Conservation (phyloP, 2,888 invertebrate genomes). For the Portevinia maculata region DNA sequence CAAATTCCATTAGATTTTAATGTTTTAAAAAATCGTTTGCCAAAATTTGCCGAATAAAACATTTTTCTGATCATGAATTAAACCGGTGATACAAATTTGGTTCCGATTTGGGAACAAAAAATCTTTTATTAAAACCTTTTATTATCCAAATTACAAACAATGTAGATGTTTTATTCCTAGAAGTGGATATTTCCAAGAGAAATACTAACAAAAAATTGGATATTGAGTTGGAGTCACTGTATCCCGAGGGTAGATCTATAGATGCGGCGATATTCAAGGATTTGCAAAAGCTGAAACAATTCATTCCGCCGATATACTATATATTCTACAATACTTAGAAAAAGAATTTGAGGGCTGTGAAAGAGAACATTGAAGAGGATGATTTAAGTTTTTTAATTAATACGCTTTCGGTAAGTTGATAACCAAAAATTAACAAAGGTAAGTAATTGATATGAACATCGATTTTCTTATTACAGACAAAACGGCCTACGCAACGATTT, state of each 20-base stretch:
- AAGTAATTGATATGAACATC: constrained; percentile 2
- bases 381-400: neutral
- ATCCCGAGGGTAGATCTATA: constrained; percentile 37
- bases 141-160: constrained; percentile 35
- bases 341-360: constrained; percentile 8
- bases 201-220: constrained; percentile 45
- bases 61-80: too few relatives aligned
- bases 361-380: constrained; percentile 7
- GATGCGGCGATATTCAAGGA: neutral
- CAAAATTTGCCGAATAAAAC: too few relatives aligned
- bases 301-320: constrained; percentile 13
- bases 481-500: neutral
- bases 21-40: too few relatives aligned
- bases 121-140: constrained; percentile 10
- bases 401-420: constrained; percentile 8
- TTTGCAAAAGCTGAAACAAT: constrained; percentile 21
- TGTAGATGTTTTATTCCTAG: constrained; percentile 6
- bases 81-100: too few relatives aligned
- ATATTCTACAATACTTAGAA: constrained; percentile 10
- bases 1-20: too few relatives aligned
- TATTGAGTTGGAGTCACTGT: constrained; percentile 60
- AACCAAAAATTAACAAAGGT: neutral
- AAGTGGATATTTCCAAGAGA: constrained; percentile 49
- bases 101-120: constrained; percentile 11
- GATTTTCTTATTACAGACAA: neutral